phyloP scores from a whole-genome alignment of 2,888 invertebrate species.

The Noctua pronuba region DNA sequence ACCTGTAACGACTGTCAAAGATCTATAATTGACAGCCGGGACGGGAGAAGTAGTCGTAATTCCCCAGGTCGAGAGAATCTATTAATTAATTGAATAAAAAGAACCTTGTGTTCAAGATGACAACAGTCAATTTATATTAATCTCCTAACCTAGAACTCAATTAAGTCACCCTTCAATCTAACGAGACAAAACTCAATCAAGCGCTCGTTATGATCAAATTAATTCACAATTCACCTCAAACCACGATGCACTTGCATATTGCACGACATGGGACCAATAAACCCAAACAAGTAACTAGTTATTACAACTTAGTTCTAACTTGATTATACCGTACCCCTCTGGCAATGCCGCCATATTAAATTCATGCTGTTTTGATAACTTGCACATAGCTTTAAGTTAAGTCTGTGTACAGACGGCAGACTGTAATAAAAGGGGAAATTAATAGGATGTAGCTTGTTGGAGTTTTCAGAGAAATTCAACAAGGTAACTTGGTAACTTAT shows the following conservation, averaged over 20 bases:
- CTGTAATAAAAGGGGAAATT: too few species aligned
- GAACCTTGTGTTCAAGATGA: not conserved
- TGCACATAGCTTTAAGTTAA: conserved; percentile 43
- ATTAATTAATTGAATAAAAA: not conserved
- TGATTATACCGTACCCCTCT: conserved; percentile 49
- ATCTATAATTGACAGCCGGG: too few species aligned
- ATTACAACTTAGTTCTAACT: conserved; percentile 25
- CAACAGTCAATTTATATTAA: conserved; percentile 6
- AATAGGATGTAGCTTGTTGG: too few species aligned
- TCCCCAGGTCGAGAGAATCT: not conserved
- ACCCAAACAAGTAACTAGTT: conserved; percentile 45
- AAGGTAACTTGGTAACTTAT: not conserved
- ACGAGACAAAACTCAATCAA: not conserved
- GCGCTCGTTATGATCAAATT: conserved; percentile 15
- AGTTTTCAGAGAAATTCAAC: not conserved
- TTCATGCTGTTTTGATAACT: conserved; percentile 59
- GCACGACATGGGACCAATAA: conserved; percentile 21
- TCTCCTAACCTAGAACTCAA: not conserved
- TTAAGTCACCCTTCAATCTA: conserved; percentile 4
- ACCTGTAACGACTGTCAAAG: too few species aligned
- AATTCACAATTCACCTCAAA: conserved; percentile 18
- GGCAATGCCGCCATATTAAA: conserved; percentile 40
- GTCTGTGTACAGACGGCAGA: conserved; percentile 5
- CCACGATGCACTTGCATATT: conserved; percentile 10
- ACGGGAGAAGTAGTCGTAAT: too few species aligned